Conservation (phyloP, 2,113 vertebrate species). For the Microtus ochrogaster region DNA sequence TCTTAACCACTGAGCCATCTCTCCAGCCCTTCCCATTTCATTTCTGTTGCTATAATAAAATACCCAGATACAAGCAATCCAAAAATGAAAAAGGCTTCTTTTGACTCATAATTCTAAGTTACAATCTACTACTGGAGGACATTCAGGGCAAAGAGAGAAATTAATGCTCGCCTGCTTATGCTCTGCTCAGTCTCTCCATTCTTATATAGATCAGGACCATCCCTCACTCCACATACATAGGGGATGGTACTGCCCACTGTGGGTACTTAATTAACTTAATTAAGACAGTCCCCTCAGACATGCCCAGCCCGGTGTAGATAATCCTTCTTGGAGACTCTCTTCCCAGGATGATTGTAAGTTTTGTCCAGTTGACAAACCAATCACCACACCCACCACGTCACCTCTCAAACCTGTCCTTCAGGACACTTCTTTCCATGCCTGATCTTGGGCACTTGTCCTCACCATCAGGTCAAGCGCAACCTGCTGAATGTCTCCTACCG, state of each 20-base stretch:
- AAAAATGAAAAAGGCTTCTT: too few species aligned
- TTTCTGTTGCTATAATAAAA: not conserved
- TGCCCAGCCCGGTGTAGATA: not conserved
- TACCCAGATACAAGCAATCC: not conserved
- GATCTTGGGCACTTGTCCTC: not conserved
- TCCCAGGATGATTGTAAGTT: not conserved
- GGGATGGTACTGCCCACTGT: not conserved
- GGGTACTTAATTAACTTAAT: not conserved
- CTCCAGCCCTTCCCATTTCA: not conserved
- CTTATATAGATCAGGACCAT: not conserved
- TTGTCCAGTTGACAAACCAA: not conserved
- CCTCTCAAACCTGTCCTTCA: too few species aligned
- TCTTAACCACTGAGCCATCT: too few species aligned
- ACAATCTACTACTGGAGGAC: too few species aligned
- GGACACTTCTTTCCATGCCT: accelerated
- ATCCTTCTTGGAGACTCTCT: not conserved
- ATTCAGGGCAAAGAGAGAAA: not conserved
- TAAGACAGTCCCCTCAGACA: not conserved
- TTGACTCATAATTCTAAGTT: not conserved
- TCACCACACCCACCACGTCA: not conserved
- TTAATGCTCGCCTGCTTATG: too few species aligned
- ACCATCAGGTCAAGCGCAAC: slow-evolving; percentile 85
- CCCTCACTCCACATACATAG: not conserved
- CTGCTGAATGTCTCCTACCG: slow-evolving; percentile 80
- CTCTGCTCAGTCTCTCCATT: not conserved